Base-by-base conservation (phyloP, 2,113 vertebrate genomes). In the Junco hyemalis region DNA sequence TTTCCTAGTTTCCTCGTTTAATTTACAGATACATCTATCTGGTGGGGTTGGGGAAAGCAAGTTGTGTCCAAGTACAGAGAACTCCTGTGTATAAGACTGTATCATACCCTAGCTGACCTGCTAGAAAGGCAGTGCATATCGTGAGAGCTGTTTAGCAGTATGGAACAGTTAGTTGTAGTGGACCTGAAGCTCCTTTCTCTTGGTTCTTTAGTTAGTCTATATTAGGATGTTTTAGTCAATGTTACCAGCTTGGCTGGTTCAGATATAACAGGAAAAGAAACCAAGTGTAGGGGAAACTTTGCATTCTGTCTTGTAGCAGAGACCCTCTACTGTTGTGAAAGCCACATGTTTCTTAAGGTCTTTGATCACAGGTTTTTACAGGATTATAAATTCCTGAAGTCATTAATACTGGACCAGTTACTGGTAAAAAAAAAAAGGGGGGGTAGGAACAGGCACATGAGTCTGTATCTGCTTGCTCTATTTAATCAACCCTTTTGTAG, bases 101-200 rank as follows among this genome's bases (percentile, higher is more conserved):
- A 31, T 36, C 8, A 47, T 28, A 8, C 9, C 44, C 21, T 31
- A 70, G 9, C 68, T 78, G 51, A 38, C 47, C 33, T 33, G 14
- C 38, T 86, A 11, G 48, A 29, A 84, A 14, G 44, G 35, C 1
- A 1, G 1, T 63, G 2, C 0, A 0, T 74, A n/a, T 48, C 33
- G 6, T 44, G 60, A n/a, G 6, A 68, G 35, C 42, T 4, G 0
- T 84, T 81, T 4, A 64, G 31, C 18, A 45, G 21, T 20, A 25
- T 8, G 9, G 73, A 54, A 21, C 60, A 28, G 11, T 71, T 19
- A 45, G 31, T 3, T 88, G 48, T 20, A 23, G 15, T 36, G 18
- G 12, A 60, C 25, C 16, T 36, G 48, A 50, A 70, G 13, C 25
- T 94, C 26, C 14, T 28, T 91, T 87, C 66, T 71, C 12, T 77